Evolutionary conservation across 2,113 vertebrate species (phyloP).

Genomic region (Phaethornis superciliosus): DNA sequence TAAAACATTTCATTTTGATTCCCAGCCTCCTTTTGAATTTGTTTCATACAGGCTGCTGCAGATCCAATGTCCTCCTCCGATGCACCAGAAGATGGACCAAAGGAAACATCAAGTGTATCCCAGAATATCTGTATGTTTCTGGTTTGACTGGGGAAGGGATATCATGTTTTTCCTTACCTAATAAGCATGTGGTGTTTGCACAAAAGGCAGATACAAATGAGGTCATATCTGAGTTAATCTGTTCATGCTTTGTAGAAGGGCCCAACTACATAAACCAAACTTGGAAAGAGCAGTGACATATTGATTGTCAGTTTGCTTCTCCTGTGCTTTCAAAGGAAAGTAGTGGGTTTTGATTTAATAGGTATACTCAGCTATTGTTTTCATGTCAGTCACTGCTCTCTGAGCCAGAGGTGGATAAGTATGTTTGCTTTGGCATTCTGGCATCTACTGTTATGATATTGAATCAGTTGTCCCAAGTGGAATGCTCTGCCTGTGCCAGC

Average conservation of each 20-base stretch:
- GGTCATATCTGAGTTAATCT: background rate
- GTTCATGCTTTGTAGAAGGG: background rate
- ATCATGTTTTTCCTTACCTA: background rate
- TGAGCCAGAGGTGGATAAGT: background rate
- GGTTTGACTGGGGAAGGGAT: conserved; percentile 41
- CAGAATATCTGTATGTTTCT: conserved; percentile 79
- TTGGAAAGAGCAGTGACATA: background rate
- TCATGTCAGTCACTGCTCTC: background rate
- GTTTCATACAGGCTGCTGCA: conserved; percentile 62
- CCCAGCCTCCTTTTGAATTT: conserved; percentile 17
- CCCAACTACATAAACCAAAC: background rate
- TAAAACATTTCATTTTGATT: conserved; percentile 28
- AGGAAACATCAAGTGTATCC: conserved; percentile 57
- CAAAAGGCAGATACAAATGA: background rate
- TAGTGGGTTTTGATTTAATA: background rate
- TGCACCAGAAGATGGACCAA: conserved; percentile 65
- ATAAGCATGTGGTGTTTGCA: background rate
- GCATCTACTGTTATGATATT: background rate
- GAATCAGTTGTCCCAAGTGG: background rate
- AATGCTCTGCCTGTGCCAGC: background rate
- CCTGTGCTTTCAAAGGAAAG: background rate
- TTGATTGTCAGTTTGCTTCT: background rate
- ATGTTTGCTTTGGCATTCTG: background rate
- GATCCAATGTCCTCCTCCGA: conserved; percentile 49
- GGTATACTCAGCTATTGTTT: background rate